Conservation (phyloP, 2,113 vertebrate genomes). For the Mormyrus iriodes region DNA sequence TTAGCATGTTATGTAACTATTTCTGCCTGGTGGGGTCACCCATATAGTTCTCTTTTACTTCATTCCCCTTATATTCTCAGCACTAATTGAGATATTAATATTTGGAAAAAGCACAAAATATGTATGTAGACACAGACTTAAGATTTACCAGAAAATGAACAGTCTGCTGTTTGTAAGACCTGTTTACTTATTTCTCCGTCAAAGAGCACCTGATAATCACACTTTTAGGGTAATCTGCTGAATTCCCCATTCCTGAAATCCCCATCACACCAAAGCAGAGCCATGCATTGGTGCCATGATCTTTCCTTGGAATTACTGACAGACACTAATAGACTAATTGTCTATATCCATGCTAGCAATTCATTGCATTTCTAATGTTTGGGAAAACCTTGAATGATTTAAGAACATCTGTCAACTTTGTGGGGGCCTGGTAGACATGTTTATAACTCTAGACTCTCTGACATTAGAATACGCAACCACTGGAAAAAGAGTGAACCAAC, state of each 20-base stretch:
- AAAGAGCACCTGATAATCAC: constrained; percentile 2
- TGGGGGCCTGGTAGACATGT: neutral
- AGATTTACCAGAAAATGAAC: neutral
- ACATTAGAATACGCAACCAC: neutral
- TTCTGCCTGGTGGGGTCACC: neutral
- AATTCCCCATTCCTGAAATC: neutral
- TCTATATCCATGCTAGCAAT: neutral
- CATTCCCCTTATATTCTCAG: neutral
- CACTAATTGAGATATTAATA: neutral
- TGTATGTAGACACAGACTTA: neutral
- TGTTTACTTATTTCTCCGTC: neutral
- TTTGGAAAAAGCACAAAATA: neutral
- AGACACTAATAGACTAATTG: neutral
- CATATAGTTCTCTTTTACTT: neutral
- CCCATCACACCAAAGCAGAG: neutral
- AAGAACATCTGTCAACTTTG: neutral
- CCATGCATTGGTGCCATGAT: neutral
- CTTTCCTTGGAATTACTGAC: neutral
- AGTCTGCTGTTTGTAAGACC: neutral
- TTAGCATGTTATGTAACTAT: neutral
- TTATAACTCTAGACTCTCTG: neutral
- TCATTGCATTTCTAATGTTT: neutral
- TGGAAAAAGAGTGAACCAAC: neutral
- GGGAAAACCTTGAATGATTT: neutral
- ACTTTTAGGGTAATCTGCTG: neutral